Conservation (phyloP, 64 coral and sea anemone species). For the Catalaphyllia jardinei region DNA sequence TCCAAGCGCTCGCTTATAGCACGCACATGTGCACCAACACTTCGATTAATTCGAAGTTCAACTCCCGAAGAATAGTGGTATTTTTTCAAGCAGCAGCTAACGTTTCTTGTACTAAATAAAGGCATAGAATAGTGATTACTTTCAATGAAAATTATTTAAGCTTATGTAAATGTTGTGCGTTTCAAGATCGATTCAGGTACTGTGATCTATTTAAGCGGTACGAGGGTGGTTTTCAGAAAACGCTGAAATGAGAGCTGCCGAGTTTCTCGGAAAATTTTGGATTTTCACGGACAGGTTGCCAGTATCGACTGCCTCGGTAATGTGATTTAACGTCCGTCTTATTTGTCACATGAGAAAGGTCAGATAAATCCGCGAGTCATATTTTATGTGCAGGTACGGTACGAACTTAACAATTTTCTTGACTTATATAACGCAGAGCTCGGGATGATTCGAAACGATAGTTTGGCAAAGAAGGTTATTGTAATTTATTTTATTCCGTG, state of each 20-base stretch:
- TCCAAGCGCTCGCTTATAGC: neutral
- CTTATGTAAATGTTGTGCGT: neutral
- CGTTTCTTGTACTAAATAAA: neutral
- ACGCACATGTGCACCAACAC: no score
- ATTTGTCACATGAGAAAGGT: neutral
- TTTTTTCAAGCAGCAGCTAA: neutral
- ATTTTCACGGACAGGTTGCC: neutral
- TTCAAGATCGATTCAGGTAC: constrained; percentile 3
- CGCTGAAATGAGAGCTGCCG: neutral
- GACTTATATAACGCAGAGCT: neutral
- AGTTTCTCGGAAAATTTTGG: neutral
- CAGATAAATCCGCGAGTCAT: neutral
- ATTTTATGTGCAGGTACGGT: neutral
- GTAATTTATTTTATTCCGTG: no score
- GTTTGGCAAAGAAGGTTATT: no score
- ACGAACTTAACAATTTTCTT: neutral
- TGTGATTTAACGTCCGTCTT: neutral
- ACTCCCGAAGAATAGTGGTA: neutral
- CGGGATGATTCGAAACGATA: no score
- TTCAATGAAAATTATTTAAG: neutral
- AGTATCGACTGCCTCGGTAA: neutral
- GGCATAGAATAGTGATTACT: no score
- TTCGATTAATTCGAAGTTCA: neutral
- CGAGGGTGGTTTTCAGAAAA: neutral
- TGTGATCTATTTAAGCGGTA: neutral